phyloP scores from a whole-genome alignment of 2,888 invertebrate genomes.

The Ophraella communa region DNA sequence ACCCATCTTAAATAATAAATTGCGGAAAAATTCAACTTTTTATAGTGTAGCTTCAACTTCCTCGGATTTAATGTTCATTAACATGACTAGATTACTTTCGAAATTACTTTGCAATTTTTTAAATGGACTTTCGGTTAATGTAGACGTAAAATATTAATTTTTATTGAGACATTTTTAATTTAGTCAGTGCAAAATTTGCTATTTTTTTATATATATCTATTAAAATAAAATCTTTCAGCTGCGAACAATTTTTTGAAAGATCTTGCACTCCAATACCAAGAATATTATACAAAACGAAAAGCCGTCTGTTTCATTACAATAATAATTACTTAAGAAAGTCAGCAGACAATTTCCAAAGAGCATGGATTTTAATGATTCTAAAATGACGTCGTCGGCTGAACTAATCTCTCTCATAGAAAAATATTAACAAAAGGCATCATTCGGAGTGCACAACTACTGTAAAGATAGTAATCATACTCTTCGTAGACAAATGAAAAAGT shows the following conservation, averaged over 20 bases:
- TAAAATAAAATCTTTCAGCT: too few species aligned
- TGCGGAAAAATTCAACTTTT: too few species aligned
- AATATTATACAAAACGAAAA: neutral
- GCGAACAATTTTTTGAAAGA: neutral
- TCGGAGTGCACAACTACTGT: constrained; percentile 12
- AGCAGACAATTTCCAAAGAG: constrained; percentile 12
- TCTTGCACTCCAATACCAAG: neutral
- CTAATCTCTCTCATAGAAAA: constrained; percentile 20
- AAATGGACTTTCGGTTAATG: constrained; percentile 9
- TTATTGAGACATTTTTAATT: neutral
- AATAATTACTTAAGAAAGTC: constrained; percentile 5
- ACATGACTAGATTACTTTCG: constrained; percentile 27
- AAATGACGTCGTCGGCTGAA: neutral
- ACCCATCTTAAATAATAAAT: too few species aligned
- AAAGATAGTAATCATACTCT: neutral
- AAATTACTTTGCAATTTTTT: constrained; percentile 25
- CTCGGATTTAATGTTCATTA: constrained; percentile 28
- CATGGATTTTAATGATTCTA: constrained; percentile 7
- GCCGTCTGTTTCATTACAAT: neutral
- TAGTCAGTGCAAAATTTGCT: too few species aligned
- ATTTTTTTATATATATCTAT: neutral
- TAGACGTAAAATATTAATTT: constrained; percentile 17
- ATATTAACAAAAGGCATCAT: constrained; percentile 16
- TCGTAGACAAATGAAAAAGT: neutral
- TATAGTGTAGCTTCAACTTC: neutral